Base-by-base conservation (phyloP, 2,888 invertebrate species). In the Andrena flavipes region DNA sequence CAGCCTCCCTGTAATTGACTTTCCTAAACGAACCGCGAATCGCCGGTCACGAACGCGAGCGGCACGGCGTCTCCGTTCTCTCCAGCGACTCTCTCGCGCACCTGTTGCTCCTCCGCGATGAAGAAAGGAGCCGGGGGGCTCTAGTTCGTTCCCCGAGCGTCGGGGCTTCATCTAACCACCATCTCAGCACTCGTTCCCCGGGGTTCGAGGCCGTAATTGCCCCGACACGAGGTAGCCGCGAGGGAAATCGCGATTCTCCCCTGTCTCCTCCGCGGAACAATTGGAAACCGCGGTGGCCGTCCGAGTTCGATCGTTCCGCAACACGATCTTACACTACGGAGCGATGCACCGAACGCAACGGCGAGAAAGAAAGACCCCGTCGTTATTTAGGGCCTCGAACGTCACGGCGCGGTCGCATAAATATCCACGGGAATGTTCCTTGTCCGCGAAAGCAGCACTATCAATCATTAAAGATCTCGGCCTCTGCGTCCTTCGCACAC, bases 391-490 rank as follows among this genome's bases (percentile, higher is more conserved):
- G 63, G 74, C 76, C 85, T 51, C 60, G 76, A 72, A 76, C 77
- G 76, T 80, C 82, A 67, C 67, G 73, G 62, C 64, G 82, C 76
- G 77, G 71, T 90, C 91, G 88, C 89, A 92, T 92, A 92, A 93
- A 92, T 92, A 92, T 91, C 88, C 86, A 88, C 88, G 88, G 91
- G 23, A 56, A 91, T 91, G 90, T 91, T 88, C 90, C 90, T 89
- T 87, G 90, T 88, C 83, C 87, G 84, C 76, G 88, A 83, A 80
- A 86, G 76, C 72, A 78, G 80, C 87, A 87, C 90, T 92, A 93
- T 93, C 92, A 93, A 93, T 93, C 93, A 93, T 88, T 85, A 92
- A 91, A 84, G 90, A 91, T 87, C 89, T 56, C 56, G 23, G 23
- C 90, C 88, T 85, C 87, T 3, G n/a, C 29, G 65, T 59, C 10